These are phyloP conservation scores for Hapalemur alaotrensis DNA, from an alignment of 2,797 vertebrate genomes.

Conservation along the genomic window DNA sequence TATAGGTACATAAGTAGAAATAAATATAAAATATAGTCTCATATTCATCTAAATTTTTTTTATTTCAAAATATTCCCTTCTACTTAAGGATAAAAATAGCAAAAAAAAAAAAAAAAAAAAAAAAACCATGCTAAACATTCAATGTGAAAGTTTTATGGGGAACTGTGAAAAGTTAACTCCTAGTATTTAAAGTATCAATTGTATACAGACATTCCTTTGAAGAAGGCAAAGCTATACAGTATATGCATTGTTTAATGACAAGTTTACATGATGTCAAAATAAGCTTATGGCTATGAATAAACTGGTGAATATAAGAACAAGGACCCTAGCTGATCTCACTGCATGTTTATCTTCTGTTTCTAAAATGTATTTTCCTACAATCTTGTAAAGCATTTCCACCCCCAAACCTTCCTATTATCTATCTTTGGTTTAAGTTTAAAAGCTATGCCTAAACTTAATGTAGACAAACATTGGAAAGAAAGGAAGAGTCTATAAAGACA, in stretches of 20 bases:
- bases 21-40: background rate
- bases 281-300: background rate
- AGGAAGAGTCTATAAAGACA: background rate
- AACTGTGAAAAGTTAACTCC: background rate
- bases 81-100: background rate
- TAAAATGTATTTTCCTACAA: background rate
- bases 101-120: constrained; percentile 23
- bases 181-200: background rate
- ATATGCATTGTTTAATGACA: background rate
- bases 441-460: background rate
- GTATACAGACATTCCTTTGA: background rate
- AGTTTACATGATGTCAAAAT: background rate
- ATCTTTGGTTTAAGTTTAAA: background rate
- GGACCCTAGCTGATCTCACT: background rate
- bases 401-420: background rate
- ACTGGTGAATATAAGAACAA: background rate
- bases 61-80: background rate
- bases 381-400: background rate
- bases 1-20: background rate
- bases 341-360: background rate
- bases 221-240: background rate
- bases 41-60: background rate
- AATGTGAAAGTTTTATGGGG: background rate
- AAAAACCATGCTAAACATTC: background rate
- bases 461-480: background rate